A percentile compares a stretch with the other conserved stretches of the same genome.
phyloP scores from a whole-genome alignment of 2,888 invertebrate species.

The Aphrophora alni region DNA sequence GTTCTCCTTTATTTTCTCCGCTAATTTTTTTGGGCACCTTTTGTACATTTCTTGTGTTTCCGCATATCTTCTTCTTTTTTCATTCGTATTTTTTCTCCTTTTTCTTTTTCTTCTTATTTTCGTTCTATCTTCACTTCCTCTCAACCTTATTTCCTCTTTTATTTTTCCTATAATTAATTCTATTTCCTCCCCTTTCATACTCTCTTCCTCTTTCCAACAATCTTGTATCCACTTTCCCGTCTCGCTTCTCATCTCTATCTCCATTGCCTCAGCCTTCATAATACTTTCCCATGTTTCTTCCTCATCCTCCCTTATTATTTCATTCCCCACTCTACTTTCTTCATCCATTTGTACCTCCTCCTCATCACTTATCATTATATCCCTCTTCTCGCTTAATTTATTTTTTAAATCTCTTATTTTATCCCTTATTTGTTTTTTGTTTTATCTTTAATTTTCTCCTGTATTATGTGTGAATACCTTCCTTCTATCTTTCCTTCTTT shows the following conservation, averaged over 20 bases:
- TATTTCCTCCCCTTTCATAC: neutral
- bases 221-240: neutral
- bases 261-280: neutral
- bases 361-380: too few species aligned
- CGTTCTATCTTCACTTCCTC: neutral
- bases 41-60: too few species aligned
- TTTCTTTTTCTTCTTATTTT: neutral
- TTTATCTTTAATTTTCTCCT: neutral
- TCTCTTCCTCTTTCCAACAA: neutral
- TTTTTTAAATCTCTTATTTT: neutral
- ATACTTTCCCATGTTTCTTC: neutral
- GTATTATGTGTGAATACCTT: neutral
- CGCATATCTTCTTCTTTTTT: too few species aligned
- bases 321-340: neutral
- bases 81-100: too few species aligned
- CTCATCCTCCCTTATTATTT: neutral
- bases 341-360: neutral
- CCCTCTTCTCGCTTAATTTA: neutral
- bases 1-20: too few species aligned
- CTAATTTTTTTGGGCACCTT: too few species aligned
- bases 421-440: neutral
- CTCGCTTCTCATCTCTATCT: neutral
- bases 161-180: neutral
- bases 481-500: neutral
- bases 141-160: neutral